phyloP scores from a whole-genome alignment of 2,888 invertebrate genomes.

The Dromius quadrimaculatus region DNA sequence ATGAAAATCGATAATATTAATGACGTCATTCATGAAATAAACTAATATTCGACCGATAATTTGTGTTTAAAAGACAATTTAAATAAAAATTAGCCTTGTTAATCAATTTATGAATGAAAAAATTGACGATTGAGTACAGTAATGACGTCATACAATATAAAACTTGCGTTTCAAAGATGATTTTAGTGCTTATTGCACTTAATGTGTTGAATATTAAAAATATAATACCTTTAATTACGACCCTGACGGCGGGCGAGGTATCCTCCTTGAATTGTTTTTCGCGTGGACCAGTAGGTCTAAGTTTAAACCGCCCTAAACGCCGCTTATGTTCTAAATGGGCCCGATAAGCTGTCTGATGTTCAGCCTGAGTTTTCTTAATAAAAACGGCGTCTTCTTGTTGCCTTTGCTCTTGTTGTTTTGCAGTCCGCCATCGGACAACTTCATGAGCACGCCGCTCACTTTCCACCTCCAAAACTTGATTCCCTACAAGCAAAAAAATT shows the following conservation, averaged over 20 bases:
- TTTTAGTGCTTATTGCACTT: not conserved
- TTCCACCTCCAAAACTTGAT: conserved; percentile 22
- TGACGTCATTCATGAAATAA: no score
- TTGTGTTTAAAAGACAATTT: no score
- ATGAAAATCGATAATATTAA: no score
- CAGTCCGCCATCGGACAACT: conserved; percentile 70
- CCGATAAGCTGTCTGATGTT: conserved; percentile 75
- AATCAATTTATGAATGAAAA: no score
- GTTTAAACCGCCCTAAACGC: conserved; percentile 71
- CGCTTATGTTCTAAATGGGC: conserved; percentile 73
- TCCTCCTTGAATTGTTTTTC: conserved; percentile 68
- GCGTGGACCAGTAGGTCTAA: conserved; percentile 72
- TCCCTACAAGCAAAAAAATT: not conserved
- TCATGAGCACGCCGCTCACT: conserved; percentile 75
- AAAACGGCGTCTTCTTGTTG: conserved; percentile 72
- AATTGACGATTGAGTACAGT: no score
- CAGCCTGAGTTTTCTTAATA: conserved; percentile 75
- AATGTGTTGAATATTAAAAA: no score
- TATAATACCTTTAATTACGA: conserved; percentile 79
- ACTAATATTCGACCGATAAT: no score
- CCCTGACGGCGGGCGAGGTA: conserved; percentile 69
- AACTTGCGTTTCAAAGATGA: no score
- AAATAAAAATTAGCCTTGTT: no score
- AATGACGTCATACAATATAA: no score
- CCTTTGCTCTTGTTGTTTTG: conserved; percentile 66